phyloP scores from a whole-genome alignment of 2,888 invertebrate genomes.

The Philereme vetulata region DNA sequence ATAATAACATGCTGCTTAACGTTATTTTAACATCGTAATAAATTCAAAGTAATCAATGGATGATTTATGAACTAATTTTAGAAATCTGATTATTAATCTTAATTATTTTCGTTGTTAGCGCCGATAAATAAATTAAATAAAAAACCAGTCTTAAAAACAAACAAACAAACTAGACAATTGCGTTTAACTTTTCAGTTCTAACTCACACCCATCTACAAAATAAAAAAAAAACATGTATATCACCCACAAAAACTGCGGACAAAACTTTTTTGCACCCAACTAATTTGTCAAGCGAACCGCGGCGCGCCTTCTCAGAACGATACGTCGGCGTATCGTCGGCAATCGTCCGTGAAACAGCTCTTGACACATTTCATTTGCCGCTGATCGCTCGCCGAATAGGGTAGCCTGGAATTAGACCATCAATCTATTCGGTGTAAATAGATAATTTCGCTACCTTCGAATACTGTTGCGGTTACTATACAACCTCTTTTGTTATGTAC shows the following conservation, averaged over 20 bases:
- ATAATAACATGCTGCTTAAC: too few species aligned
- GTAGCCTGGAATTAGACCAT: slow-evolving; percentile 56
- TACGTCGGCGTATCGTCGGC: slow-evolving; percentile 45
- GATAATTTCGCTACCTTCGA: slow-evolving; percentile 46
- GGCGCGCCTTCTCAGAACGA: slow-evolving; percentile 49
- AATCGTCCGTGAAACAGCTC: slow-evolving; percentile 78
- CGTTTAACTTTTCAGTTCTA: too few species aligned
- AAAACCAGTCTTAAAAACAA: too few species aligned
- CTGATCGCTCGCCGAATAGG: slow-evolving; percentile 49
- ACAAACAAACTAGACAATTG: too few species aligned
- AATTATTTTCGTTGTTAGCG: too few species aligned
- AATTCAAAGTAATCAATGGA: too few species aligned
- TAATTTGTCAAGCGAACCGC: slow-evolving; percentile 42
- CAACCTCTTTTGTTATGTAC: too few species aligned
- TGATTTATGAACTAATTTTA: too few species aligned
- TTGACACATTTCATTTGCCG: slow-evolving; percentile 77
- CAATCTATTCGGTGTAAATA: slow-evolving; percentile 52
- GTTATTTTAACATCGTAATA: too few species aligned
- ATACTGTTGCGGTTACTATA: slow-evolving; percentile 9
- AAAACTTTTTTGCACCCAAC: slow-evolving; percentile 24
- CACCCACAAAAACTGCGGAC: not conserved
- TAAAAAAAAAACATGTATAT: not conserved
- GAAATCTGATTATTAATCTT: too few species aligned
- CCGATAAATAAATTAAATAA: not conserved
- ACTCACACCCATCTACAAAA: too few species aligned